These are phyloP conservation scores for Hydrozoanthus gracilis DNA, from an alignment of 92 coral and sea anemone species.

Conservation along the genomic window DNA sequence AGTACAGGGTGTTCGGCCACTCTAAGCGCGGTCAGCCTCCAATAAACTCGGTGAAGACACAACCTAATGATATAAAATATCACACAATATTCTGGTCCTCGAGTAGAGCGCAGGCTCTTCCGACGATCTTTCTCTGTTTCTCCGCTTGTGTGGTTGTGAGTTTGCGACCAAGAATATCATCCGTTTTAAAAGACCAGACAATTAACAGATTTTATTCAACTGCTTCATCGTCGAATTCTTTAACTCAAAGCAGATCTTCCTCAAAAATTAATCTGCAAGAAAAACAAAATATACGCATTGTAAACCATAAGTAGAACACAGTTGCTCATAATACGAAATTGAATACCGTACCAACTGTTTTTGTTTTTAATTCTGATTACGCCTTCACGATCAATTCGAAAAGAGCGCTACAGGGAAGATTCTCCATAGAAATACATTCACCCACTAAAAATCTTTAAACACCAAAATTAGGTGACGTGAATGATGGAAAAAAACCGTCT, in stretches of 20 bases:
- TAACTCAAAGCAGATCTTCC: constrained; percentile 3
- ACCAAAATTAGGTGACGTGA: not conserved
- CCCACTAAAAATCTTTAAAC: not conserved
- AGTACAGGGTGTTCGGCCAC: not conserved
- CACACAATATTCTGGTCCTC: too few relatives aligned
- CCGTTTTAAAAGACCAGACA: not conserved
- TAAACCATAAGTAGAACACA: constrained; percentile 6
- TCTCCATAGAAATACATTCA: constrained; percentile 5
- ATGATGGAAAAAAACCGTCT: not conserved
- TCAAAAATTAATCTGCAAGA: constrained; percentile 35
- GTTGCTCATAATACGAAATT: constrained; percentile 22
- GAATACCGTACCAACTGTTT: constrained; percentile 18
- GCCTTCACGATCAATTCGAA: not conserved
- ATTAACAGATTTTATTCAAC: not conserved
- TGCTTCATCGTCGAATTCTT: not conserved
- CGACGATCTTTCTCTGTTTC: too few relatives aligned
- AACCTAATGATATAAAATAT: too few relatives aligned
- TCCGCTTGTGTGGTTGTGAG: not conserved
- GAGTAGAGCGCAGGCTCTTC: too few relatives aligned
- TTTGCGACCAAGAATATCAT: not conserved
- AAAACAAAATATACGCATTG: not conserved
- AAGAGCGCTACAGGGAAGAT: constrained; percentile 1
- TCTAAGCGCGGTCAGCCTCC: not conserved
- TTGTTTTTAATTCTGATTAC: constrained; percentile 1
- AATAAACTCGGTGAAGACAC: not conserved